A percentile compares a stretch with the other conserved stretches of the same genome.
phyloP scores from a whole-genome alignment of 2,113 vertebrate species.

The Dicaeum eximium region DNA sequence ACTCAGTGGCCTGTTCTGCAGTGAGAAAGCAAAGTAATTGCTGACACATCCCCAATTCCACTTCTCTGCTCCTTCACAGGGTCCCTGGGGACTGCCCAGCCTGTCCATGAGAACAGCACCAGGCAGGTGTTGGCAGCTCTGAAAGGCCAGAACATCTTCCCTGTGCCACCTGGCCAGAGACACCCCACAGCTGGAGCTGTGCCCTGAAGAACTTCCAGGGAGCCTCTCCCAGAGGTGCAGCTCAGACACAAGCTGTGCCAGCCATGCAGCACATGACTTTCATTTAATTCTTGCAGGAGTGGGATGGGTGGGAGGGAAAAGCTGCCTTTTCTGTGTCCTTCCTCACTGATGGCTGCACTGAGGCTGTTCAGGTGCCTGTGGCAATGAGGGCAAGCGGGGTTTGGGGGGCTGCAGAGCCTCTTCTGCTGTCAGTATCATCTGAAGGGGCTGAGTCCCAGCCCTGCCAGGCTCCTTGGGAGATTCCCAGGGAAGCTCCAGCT shows the following conservation, averaged over 20 bases:
- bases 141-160: background rate
- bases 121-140: background rate
- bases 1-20: background rate
- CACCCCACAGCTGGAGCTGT: background rate
- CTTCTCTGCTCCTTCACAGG: background rate
- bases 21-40: background rate
- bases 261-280: background rate
- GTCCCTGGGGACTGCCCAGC: background rate
- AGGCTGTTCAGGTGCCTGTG: background rate
- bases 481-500: background rate
- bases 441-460: background rate
- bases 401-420: background rate
- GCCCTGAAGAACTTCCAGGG: background rate
- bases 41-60: background rate
- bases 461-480: background rate
- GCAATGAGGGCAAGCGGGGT: background rate
- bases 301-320: background rate
- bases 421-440: background rate
- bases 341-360: background rate
- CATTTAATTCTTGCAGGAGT: background rate
- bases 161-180: background rate
- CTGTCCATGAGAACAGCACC: background rate
- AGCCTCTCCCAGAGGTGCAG: background rate
- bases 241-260: background rate
- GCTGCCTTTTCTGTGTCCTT: background rate